These are phyloP conservation scores for Callipepla squamata DNA, from an alignment of 2,113 vertebrate species.

Conservation along the genomic window DNA sequence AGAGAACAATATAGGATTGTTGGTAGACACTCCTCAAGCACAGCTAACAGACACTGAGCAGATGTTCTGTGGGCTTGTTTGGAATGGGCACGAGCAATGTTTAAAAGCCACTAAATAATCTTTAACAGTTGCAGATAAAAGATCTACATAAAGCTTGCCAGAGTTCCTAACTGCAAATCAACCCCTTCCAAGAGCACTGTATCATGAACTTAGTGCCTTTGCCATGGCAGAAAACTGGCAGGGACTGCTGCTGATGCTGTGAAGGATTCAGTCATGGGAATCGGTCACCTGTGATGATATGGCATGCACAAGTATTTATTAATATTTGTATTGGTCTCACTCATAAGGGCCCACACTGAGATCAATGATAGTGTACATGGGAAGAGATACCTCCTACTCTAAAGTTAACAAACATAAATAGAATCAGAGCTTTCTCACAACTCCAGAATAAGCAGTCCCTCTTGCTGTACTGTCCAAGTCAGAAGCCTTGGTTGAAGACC, in stretches of 20 bases:
- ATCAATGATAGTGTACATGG: not conserved
- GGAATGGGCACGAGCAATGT: conserved; percentile 38
- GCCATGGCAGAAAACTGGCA: not conserved
- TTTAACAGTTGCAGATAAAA: conserved; percentile 49
- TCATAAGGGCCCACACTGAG: not conserved
- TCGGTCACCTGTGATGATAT: not conserved
- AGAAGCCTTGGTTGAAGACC: not conserved
- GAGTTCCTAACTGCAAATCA: conserved; percentile 3
- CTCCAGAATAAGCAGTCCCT: not conserved
- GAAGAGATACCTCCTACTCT: not conserved
- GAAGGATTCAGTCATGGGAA: not conserved
- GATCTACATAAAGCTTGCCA: conserved; percentile 2
- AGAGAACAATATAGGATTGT: conserved; percentile 62
- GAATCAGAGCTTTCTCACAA: not conserved
- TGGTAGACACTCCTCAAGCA: conserved; percentile 8
- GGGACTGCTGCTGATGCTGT: not conserved
- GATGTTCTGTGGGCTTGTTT: conserved; percentile 62
- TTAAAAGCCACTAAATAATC: conserved; percentile 64
- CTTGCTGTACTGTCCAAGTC: not conserved
- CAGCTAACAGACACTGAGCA: conserved; percentile 47
- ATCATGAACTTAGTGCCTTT: not conserved
- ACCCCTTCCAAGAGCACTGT: not conserved
- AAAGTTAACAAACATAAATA: not conserved
- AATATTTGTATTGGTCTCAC: fast-evolving
- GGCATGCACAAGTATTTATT: not conserved